A percentile compares a stretch with the other conserved stretches of the same genome.
Evolutionary conservation across 2,113 vertebrate genomes (phyloP).

Genomic region (Laticauda laticaudata): DNA sequence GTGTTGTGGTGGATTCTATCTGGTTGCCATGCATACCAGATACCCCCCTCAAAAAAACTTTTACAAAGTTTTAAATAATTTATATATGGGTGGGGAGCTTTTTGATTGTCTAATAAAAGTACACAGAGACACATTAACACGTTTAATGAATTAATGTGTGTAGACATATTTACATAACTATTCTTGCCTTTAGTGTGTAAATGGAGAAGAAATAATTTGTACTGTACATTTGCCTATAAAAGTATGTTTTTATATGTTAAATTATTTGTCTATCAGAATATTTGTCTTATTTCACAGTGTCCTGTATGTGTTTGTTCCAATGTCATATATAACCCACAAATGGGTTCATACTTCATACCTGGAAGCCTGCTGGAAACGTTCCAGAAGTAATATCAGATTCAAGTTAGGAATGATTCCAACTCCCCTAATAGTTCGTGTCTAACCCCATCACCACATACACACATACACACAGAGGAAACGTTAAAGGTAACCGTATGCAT

Average conservation of each 20-base stretch:
- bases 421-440: background rate
- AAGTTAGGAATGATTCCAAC: constrained; percentile 39
- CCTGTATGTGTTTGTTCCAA: background rate
- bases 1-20: background rate
- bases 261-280: background rate
- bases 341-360: background rate
- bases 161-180: background rate
- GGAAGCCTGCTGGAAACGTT: constrained; percentile 37
- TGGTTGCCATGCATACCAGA: background rate
- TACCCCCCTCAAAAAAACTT: background rate
- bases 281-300: background rate
- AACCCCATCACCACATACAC: background rate
- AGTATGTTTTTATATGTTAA: background rate
- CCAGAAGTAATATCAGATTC: constrained; percentile 38
- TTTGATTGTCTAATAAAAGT: background rate
- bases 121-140: background rate
- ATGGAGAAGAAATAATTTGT: background rate
- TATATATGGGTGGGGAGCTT: background rate
- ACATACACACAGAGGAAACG: background rate
- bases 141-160: background rate
- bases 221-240: background rate
- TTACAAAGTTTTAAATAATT: background rate
- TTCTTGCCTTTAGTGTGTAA: background rate
- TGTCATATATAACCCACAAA: background rate
- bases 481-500: background rate